Evolutionary conservation across 2,888 invertebrate species (phyloP).

Genomic region (Blomia tropicalis): DNA sequence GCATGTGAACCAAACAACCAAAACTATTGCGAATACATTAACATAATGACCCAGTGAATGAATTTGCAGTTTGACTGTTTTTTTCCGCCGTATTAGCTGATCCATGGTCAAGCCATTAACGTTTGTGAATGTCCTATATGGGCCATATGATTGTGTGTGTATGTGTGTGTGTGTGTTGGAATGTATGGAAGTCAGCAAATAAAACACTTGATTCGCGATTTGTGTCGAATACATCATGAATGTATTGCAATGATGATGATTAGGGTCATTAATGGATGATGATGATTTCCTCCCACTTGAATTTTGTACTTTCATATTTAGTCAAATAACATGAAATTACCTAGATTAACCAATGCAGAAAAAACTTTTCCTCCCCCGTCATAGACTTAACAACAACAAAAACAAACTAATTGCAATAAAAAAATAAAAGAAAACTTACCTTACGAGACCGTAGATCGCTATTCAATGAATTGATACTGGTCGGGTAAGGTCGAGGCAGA

Average conservation of each 20-base stretch:
- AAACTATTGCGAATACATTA: constrained; percentile 2
- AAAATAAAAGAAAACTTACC: neutral
- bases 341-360: neutral
- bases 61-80: neutral
- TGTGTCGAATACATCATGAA: too few species aligned
- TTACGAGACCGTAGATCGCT: neutral
- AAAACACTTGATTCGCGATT: too few species aligned
- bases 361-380: neutral
- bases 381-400: neutral
- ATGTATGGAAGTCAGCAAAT: too few species aligned
- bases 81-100: neutral
- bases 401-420: neutral
- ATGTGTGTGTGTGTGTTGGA: too few species aligned
- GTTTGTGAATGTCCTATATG: too few species aligned
- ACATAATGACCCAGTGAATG: constrained; percentile 12
- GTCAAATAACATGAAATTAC: neutral
- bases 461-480: constrained; percentile 1
- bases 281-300: too few species aligned
- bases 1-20: neutral
- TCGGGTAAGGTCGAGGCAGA: neutral
- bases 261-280: neutral
- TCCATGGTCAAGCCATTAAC: neutral
- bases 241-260: neutral
- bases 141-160: too few species aligned
- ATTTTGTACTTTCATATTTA: neutral